Evolutionary conservation across 2,888 invertebrate species (phyloP).

Genomic region (Temnothorax ravouxi): DNA sequence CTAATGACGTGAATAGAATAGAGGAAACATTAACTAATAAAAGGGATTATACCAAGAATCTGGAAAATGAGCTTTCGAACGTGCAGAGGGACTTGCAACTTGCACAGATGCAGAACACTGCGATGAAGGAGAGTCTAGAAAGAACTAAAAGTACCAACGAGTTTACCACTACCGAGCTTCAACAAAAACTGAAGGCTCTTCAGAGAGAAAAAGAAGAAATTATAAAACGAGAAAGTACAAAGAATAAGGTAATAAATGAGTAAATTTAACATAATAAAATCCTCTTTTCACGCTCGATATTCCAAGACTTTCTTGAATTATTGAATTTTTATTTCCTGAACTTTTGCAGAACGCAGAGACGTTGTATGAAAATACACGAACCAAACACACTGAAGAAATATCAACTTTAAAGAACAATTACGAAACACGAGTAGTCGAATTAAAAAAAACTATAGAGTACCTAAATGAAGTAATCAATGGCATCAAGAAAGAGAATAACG

Average conservation of each 20-base stretch:
- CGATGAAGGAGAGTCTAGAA: neutral
- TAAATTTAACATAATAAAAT: neutral
- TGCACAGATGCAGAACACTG: neutral
- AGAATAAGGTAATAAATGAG: constrained; percentile 12
- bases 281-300: neutral
- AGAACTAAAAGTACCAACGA: neutral
- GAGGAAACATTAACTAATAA: constrained; percentile 27
- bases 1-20: constrained; percentile 32
- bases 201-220: constrained; percentile 32
- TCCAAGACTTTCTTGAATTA: neutral
- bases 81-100: neutral
- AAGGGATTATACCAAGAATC: constrained; percentile 18
- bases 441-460: neutral
- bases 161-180: neutral
- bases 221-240: neutral
- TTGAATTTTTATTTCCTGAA: neutral
- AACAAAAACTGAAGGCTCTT: neutral
- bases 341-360: neutral
- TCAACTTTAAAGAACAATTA: constrained; percentile 1
- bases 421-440: neutral
- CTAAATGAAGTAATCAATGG: neutral
- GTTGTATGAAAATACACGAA: neutral
- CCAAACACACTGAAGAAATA: constrained; percentile 4
- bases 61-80: constrained; percentile 8
- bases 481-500: neutral